Base-by-base conservation (phyloP, 2,888 invertebrate species). In the Limnephilus auricula region DNA sequence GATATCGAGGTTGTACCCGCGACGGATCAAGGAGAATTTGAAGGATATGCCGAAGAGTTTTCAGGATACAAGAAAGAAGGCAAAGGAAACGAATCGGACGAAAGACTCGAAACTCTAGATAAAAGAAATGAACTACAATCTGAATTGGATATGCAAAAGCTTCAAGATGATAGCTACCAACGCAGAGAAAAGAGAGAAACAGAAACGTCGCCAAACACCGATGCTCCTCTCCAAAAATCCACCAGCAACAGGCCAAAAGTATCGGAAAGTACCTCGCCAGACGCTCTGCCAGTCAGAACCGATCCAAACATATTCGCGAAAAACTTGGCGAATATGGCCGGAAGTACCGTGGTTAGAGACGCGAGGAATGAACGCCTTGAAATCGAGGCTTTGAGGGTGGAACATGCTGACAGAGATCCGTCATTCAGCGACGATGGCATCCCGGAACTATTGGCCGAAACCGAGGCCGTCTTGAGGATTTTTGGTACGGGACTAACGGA, bases 401-500 rank as follows among this genome's bases (percentile, higher is more conserved):
- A 97, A 92, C 95, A 94, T 30, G 95, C 96, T 0, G 95, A 95
- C n/a, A 97, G 97, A 92, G 96, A 96, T 5, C 96, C 96, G 0
- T 95, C 95, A 92, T 95, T 95, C 25, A 94, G 95, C 2, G 96
- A 96, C 10, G 94, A 95, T 31, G 98, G 98, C 0, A 95, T 98
- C 78, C 98, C 98, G 0, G 96, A 96, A 93, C 96, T 98, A 32
- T 94, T 98, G 91, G 97, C 97, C 30, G 96, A 96, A 89, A 94
- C 95, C 0, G 94, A 95, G 3, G 96, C 97, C 32, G 95, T 96
- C 18, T 94, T 98, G 82, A 97, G 98, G 88, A 94, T 98, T 65
- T 98, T 98, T 94, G 98, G 98, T 0, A 95, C 95, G 13, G 97
- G 97, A 2, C 95, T 98, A 91, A 97, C 97, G 0, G 94, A 96